phyloP scores from a whole-genome alignment of 2,113 vertebrate species.

The Aphyosemion australe region DNA sequence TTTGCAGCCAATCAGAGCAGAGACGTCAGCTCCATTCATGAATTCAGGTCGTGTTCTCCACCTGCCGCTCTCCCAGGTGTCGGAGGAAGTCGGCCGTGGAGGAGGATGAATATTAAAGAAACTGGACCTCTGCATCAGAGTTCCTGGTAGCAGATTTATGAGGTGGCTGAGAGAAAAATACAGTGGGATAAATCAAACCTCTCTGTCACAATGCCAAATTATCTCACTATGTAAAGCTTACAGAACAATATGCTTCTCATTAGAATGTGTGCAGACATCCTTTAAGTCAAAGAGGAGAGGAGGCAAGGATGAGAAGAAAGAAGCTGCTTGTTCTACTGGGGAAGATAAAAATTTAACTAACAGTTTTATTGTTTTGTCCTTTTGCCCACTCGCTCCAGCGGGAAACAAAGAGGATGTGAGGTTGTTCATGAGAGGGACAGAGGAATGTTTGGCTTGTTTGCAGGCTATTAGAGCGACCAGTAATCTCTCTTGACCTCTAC shows the following conservation, averaged over 20 bases:
- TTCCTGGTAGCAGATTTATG: slow-evolving; percentile 70
- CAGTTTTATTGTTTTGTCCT: slow-evolving; percentile 25
- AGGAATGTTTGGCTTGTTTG: slow-evolving; percentile 57
- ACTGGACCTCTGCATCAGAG: slow-evolving; percentile 54
- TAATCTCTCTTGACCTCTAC: slow-evolving; percentile 79
- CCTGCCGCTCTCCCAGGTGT: slow-evolving; percentile 41
- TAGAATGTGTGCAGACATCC: slow-evolving; percentile 45
- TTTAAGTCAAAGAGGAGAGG: slow-evolving; percentile 4
- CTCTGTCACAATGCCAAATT: slow-evolving; percentile 69
- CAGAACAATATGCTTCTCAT: slow-evolving; percentile 55
- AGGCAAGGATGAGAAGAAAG: not conserved
- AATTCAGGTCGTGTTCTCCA: slow-evolving; percentile 25
- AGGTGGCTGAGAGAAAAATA: slow-evolving; percentile 70
- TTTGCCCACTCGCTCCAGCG: slow-evolving; percentile 15
- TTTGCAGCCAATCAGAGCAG: slow-evolving; percentile 1
- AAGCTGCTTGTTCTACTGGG: slow-evolving; percentile 6
- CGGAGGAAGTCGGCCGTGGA: not conserved
- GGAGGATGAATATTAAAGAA: slow-evolving; percentile 55
- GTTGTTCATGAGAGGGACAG: slow-evolving; percentile 31
- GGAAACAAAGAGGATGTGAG: slow-evolving; percentile 7
- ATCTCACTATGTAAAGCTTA: slow-evolving; percentile 69
- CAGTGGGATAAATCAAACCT: slow-evolving; percentile 70
- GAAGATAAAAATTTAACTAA: not conserved
- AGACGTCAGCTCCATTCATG: slow-evolving; percentile 8
- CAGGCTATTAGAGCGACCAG: slow-evolving; percentile 53